Evolutionary conservation across 2,797 vertebrate genomes (phyloP).

Genomic region (Tokudaia tokunoshimensis): DNA sequence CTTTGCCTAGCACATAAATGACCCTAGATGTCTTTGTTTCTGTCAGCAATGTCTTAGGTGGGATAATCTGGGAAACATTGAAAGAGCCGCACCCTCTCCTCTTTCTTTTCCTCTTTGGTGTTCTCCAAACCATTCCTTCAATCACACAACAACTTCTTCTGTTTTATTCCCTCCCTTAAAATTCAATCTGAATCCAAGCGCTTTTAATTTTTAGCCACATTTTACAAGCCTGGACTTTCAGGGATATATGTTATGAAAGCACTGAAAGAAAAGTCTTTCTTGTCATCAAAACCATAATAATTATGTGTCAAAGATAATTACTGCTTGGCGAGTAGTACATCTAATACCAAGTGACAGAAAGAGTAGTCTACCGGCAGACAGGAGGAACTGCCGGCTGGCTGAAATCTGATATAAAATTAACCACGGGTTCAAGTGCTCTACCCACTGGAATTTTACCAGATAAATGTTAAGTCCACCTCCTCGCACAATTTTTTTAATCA

Average conservation of each 20-base stretch:
- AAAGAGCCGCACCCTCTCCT: slow-evolving; percentile 71
- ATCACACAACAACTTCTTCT: slow-evolving; percentile 80
- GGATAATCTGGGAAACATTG: slow-evolving; percentile 90
- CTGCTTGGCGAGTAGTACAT: slow-evolving; percentile 89
- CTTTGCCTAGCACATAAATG: slow-evolving; percentile 81
- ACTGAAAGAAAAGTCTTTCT: slow-evolving; percentile 90
- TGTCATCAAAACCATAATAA: slow-evolving; percentile 93
- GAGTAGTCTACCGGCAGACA: slow-evolving; percentile 87
- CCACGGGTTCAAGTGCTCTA: slow-evolving; percentile 83
- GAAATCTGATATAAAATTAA: slow-evolving; percentile 91
- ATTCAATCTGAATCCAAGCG: slow-evolving; percentile 88
- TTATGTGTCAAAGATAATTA: slow-evolving; percentile 93
- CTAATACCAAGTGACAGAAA: slow-evolving; percentile 91
- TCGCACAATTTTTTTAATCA: slow-evolving; percentile 32
- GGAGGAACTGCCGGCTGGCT: slow-evolving; percentile 87
- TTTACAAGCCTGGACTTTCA: slow-evolving; percentile 89
- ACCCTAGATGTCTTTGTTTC: slow-evolving; percentile 83
- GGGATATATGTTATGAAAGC: slow-evolving; percentile 91
- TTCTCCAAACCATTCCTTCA: slow-evolving; percentile 51
- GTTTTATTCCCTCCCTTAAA: slow-evolving; percentile 84
- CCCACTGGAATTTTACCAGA: slow-evolving; percentile 82
- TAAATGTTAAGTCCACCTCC: slow-evolving; percentile 72
- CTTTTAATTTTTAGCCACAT: slow-evolving; percentile 88
- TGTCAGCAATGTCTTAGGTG: slow-evolving; percentile 86
- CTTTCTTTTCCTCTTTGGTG: slow-evolving; percentile 37